These are phyloP conservation scores for Nephrotoma appendiculata DNA, from an alignment of 2,888 invertebrate genomes.

Conservation along the genomic window DNA sequence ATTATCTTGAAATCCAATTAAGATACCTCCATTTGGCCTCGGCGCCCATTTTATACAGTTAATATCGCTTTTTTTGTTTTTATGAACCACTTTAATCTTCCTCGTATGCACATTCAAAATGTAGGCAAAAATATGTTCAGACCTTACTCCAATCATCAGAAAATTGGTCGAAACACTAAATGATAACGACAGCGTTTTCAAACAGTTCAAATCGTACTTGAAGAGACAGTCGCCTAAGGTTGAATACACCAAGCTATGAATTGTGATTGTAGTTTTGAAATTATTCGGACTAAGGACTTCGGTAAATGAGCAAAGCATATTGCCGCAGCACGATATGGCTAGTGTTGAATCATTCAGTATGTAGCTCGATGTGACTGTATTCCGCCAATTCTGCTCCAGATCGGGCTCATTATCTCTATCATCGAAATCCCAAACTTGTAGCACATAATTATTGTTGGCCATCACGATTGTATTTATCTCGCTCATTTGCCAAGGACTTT, in stretches of 20 bases:
- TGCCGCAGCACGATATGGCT: not conserved
- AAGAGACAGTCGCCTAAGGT: not conserved
- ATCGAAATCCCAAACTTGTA: not conserved
- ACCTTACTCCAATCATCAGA: not conserved
- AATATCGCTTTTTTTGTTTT: not conserved
- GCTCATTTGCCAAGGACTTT: not conserved
- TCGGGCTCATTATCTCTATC: not conserved
- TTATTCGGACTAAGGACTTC: not conserved
- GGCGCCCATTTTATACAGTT: not conserved
- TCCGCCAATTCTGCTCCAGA: not conserved
- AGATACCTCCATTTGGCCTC: not conserved
- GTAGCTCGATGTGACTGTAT: not conserved
- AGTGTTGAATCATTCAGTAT: not conserved
- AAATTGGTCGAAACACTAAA: not conserved
- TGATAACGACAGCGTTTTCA: not conserved
- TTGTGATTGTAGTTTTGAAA: not conserved
- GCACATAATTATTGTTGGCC: not conserved
- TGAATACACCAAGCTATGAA: not conserved
- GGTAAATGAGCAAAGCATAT: not conserved
- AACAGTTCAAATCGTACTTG: not conserved
- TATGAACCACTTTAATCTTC: not conserved
- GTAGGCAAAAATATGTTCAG: not conserved
- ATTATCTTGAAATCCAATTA: not conserved
- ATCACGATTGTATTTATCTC: not conserved
- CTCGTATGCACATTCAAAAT: not conserved